Evolutionary conservation across 2,113 vertebrate species (phyloP).

Genomic region (Burhinus bistriatus): DNA sequence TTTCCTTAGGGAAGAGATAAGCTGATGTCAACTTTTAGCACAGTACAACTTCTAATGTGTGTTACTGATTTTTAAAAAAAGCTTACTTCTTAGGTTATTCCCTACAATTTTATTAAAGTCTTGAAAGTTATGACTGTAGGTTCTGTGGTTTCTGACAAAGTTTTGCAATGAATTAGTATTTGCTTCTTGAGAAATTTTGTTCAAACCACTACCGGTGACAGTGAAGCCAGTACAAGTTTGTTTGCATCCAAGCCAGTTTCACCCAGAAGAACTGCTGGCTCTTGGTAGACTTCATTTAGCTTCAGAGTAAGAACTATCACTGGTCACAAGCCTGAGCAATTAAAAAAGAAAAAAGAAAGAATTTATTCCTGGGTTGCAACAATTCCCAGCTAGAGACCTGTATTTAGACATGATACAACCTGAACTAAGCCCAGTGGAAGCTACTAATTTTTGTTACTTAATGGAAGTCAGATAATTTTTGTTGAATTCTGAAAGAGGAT

Average conservation of each 20-base stretch:
- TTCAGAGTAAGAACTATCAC: not conserved
- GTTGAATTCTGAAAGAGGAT: not conserved
- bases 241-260: not conserved
- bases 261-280: not conserved
- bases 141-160: not conserved
- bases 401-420: not conserved
- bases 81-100: not conserved
- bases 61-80: not conserved
- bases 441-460: not conserved
- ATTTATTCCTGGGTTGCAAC: not conserved
- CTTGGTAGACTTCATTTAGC: not conserved
- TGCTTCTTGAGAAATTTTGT: not conserved
- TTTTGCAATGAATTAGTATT: not conserved
- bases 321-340: not conserved
- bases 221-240: not conserved
- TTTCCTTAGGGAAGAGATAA: not conserved
- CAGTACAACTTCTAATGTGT: not conserved
- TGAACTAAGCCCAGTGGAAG: not conserved
- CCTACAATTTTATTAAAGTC: not conserved
- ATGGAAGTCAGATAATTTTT: not conserved
- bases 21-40: not conserved
- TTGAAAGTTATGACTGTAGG: not conserved
- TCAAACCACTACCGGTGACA: not conserved
- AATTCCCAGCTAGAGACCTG: not conserved
- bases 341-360: not conserved